Conservation (phyloP, 1,140 invertebrate species). For the Drosophila pandora region DNA sequence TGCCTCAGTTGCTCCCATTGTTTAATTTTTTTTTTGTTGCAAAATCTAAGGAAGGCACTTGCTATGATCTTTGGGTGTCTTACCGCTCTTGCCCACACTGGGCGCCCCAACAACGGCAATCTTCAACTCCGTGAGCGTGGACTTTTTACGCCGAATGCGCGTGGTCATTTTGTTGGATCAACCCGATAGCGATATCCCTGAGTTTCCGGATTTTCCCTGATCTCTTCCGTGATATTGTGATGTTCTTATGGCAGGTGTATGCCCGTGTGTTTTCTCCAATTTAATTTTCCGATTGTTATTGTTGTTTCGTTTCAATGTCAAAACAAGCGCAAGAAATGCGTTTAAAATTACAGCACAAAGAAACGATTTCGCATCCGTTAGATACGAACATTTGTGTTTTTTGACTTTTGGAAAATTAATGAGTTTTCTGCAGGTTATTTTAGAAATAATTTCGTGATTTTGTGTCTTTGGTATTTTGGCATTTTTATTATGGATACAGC, state of each 20-base stretch:
- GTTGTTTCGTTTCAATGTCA: slow-evolving; percentile 68
- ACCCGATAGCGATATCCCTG: slow-evolving; percentile 1
- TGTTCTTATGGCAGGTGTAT: slow-evolving; percentile 49
- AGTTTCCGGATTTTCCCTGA: slow-evolving; percentile 61
- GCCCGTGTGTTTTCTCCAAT: slow-evolving; percentile 53
- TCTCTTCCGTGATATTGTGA: not conserved
- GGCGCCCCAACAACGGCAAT: slow-evolving; percentile 93
- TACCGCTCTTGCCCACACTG: slow-evolving; percentile 95
- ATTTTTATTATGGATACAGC: slow-evolving; percentile 33
- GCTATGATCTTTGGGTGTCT: slow-evolving; percentile 26
- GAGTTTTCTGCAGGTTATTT: slow-evolving; percentile 51
- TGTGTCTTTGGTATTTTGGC: slow-evolving; percentile 35
- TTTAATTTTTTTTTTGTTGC: slow-evolving; percentile 7
- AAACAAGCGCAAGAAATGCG: slow-evolving; percentile 66
- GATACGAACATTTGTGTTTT: slow-evolving; percentile 37
- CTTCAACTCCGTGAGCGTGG: slow-evolving; percentile 93
- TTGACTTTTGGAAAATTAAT: slow-evolving; percentile 48
- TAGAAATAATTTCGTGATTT: slow-evolving; percentile 34
- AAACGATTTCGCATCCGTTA: slow-evolving; percentile 33
- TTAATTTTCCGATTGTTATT: slow-evolving; percentile 54
- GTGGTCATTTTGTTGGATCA: slow-evolving; percentile 85
- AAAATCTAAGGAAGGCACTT: slow-evolving; percentile 13
- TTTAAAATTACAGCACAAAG: slow-evolving; percentile 65
- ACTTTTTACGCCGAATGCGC: slow-evolving; percentile 93
- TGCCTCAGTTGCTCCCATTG: slow-evolving; percentile 8